Evolutionary conservation across 1,140 invertebrate genomes (phyloP), one percentile per base, ranked within the genome.

Genomic region (Drosophila mayri): DNA sequence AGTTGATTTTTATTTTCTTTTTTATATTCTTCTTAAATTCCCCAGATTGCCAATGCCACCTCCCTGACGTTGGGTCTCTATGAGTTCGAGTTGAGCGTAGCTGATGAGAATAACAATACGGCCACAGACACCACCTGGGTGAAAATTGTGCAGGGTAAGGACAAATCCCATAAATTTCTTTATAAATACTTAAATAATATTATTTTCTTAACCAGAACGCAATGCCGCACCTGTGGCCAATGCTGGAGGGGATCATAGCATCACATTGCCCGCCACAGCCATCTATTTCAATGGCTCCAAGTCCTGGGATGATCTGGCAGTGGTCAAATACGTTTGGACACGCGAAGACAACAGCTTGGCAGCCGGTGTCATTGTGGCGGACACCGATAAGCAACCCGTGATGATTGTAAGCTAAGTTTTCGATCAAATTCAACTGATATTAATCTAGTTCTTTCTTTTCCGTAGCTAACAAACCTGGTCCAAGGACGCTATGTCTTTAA

Each of bases 191-290:
- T 11, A 10, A 11, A 12, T 32, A 9, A 25, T 2, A 14, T 9
- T n/a, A 4, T 40, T 11, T 77, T 61, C 54, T 76, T 87, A 41
- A 79, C 0, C 5, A 98, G 97, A 97, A 93, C 96, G 96, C 93
- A 99, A 99, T 93, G 95, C 96, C 28, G 94, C 96, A 9, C 98
- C 98, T 0, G 96, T 96, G 90, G 98, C 98, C 1, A 96, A 97
- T 92, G 98, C 97, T 22, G 98, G 97, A 28, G 96, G 96, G 1
- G 96, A 98, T 93, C 95, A 96, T 83, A 95, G 95, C 35, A 93
- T 98, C 1, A 94, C 95, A 9, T 93, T 98, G 12, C 98, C 98
- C 0, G 92, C 96, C 3, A 95, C 94, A 22, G 95, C 96, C 9
- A 94, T 99, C 2, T 94, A 95, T 37, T 93, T 99, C 30, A 98